Base-by-base conservation (phyloP, 1,140 invertebrate genomes). In the Nautilus pompilius region DNA sequence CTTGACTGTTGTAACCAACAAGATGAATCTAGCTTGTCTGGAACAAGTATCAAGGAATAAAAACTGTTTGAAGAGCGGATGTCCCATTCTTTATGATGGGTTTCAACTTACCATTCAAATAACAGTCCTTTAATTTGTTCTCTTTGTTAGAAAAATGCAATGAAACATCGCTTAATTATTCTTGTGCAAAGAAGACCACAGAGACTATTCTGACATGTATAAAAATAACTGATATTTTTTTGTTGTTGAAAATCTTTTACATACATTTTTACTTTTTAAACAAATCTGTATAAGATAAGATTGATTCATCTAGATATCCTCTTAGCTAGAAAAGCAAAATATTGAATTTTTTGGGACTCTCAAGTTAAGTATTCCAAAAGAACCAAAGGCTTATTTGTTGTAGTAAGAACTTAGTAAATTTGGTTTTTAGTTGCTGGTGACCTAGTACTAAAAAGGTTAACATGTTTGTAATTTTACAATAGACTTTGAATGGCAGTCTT, bases 21-120 rank as follows among this genome's bases (percentile, higher is more conserved):
- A 5, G 17, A 15, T 54, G 17, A n/a, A 22, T 26, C 8, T 8
- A 41, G 22, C 36, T 29, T 46, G 57, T 55, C 54, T 55, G 15
- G 58, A 58, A 55, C 32, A 57, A 26, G 46, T 24, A 53, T 34
- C 22, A 54, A 30, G 51, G 51, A 30, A 54, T 26, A 34, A 33
- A 36, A 36, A 58, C 28, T 4, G 17, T 24, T 58, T 22, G 34
- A 24, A 20, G 34, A 24, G 5, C 41, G 56, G 34, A 24, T 36
- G 5, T 36, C 56, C 28, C 24, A 36, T 36, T 26, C 34, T 36
- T 58, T 34, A 58, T 36, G 34, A 36, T 36, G 29, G 17, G 34
- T 20, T 24, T 58, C 41, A 36, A 32, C 51, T 54, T 54, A 54
- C 34, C 26, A 29, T 26, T 60, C 49, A 29, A 46, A 54, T 24